phyloP scores from a whole-genome alignment of 2,888 invertebrate species.

The Cephus runcator region DNA sequence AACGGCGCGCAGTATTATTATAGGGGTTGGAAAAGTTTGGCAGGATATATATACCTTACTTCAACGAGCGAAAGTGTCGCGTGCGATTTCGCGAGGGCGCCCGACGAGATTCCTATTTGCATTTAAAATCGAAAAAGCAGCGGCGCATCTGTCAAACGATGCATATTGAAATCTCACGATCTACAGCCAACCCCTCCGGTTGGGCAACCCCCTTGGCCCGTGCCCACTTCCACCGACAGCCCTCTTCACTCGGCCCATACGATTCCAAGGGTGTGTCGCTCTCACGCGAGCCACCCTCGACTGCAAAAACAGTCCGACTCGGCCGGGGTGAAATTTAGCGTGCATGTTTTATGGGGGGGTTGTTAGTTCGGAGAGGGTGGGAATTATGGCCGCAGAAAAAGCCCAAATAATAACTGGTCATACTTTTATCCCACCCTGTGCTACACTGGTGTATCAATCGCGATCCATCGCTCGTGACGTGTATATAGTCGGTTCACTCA shows the following conservation, averaged over 20 bases:
- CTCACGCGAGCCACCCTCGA: conserved; percentile 2
- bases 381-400: conserved; percentile 27
- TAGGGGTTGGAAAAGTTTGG: too few species aligned
- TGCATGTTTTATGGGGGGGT: conserved; percentile 15
- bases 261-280: too few species aligned
- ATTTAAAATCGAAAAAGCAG: conserved; percentile 43
- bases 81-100: background rate
- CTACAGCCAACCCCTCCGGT: conserved; percentile 12
- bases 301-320: conserved; percentile 42
- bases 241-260: too few species aligned
- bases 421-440: background rate
- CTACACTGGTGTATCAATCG: background rate
- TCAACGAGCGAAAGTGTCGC: too few species aligned
- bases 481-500: conserved; percentile 45
- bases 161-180: conserved; percentile 43
- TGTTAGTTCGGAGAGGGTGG: conserved; percentile 16
- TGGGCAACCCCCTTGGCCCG: conserved; percentile 6
- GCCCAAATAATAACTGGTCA: conserved; percentile 30
- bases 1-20: too few species aligned
- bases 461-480: background rate
- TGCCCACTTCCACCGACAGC: background rate
- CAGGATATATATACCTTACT: too few species aligned
- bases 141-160: conserved; percentile 46
- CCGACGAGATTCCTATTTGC: conserved; percentile 45
- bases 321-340: conserved; percentile 38